Conservation (phyloP, 2,888 invertebrate species). For the Xylota sylvarum region DNA sequence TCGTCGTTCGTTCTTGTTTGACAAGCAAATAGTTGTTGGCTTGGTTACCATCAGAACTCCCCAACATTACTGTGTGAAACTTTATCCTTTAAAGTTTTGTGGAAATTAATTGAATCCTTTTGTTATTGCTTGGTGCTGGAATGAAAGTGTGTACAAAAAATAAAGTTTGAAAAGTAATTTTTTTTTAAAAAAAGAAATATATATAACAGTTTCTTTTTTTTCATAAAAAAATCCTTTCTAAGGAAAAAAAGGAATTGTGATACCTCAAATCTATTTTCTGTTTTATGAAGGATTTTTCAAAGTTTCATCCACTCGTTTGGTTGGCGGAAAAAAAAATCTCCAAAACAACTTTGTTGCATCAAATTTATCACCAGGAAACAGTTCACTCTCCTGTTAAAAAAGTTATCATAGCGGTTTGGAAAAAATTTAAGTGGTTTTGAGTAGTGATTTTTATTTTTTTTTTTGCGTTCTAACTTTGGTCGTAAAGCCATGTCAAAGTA, state of each 20-base stretch:
- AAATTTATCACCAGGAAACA: slow-evolving; percentile 53
- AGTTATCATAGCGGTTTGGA: slow-evolving; percentile 32
- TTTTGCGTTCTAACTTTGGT: slow-evolving; percentile 6
- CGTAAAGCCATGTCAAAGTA: slow-evolving; percentile 29
- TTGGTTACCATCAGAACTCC: neutral
- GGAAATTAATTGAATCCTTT: slow-evolving; percentile 57
- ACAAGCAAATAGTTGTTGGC: neutral
- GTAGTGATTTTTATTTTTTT: neutral
- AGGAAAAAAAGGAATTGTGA: neutral
- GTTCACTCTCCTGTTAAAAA: slow-evolving; percentile 42
- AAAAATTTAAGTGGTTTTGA: slow-evolving; percentile 24
- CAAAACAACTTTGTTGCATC: slow-evolving; percentile 40
- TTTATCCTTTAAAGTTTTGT: slow-evolving; percentile 47
- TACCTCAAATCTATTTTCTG: neutral
- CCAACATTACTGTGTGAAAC: slow-evolving; percentile 23
- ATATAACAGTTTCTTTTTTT: neutral
- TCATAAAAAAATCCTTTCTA: neutral
- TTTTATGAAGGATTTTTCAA: slow-evolving; percentile 13
- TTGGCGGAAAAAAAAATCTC: neutral
- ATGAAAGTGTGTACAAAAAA: slow-evolving; percentile 27
- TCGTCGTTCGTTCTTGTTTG: slow-evolving; percentile 2
- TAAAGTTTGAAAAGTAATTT: neutral
- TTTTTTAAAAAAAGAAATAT: neutral
- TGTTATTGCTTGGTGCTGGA: slow-evolving; percentile 16
- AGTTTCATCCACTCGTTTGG: slow-evolving; percentile 25